Percentiles rank a stretch among this genome's conserved stretches.
Conservation (phyloP, 2,797 vertebrate species). For the Halcyon badia region DNA sequence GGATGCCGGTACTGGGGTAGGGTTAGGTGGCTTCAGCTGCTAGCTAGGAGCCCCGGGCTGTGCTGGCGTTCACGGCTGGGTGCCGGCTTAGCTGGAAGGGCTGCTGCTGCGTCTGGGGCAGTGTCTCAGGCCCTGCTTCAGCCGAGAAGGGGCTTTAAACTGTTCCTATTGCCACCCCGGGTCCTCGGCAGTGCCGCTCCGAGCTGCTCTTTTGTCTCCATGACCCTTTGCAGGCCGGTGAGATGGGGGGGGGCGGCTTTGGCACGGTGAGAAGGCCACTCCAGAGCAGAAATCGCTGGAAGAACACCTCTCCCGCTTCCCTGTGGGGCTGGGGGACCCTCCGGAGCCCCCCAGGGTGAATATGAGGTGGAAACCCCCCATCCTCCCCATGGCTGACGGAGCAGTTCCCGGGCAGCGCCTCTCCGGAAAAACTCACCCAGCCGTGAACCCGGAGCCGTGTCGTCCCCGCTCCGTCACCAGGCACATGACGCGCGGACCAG, state of each 20-base stretch:
- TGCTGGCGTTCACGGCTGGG: too few species aligned
- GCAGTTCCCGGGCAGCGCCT: neutral
- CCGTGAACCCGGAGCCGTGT: neutral
- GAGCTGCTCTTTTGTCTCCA: too few species aligned
- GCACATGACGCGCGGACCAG: neutral
- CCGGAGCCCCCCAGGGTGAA: neutral
- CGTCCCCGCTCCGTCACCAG: neutral
- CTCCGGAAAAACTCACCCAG: neutral
- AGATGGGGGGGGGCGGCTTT: fast-evolving
- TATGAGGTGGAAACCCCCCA: fast-evolving
- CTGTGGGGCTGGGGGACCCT: neutral
- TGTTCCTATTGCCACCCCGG: neutral
- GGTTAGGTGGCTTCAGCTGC: neutral
- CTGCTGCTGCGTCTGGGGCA: neutral
- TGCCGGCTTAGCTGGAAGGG: neutral
- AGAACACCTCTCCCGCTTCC: neutral
- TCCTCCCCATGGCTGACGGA: neutral
- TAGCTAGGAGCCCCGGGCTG: neutral
- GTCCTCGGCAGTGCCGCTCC: neutral
- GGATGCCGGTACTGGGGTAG: neutral
- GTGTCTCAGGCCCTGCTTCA: neutral
- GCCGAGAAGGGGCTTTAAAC: neutral
- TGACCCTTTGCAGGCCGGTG: neutral
- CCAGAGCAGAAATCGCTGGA: neutral
- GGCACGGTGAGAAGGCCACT: fast-evolving